Evolutionary conservation across 2,888 invertebrate species (phyloP), one percentile per base, ranked within the genome.

Genomic region (Deilephila elpenor): DNA sequence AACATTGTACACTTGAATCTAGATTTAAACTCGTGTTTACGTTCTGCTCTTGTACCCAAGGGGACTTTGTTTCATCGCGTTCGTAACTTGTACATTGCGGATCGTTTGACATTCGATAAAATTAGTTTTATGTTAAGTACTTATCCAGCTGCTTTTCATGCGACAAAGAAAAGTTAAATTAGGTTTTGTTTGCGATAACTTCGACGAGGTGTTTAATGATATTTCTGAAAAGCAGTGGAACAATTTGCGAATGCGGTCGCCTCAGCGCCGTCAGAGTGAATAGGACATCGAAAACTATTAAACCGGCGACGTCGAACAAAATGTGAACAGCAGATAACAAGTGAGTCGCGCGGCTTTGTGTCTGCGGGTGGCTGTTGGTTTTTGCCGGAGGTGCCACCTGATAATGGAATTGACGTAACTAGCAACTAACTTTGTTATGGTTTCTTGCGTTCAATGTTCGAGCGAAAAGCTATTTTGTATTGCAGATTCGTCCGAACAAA

Each of bases 231-330:
- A 79, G 78, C 75, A 75, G 37, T 70, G 64, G 29, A 67, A 74
- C 76, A 56, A 79, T 79, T 77, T 75, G 59, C 64, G 32, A 44
- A 53, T 74, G 64, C 17, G n/a, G 53, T 20, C 53, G 44, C 67
- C 73, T 62, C 70, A 37, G 62, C 67, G 72, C 64, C 71, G 62
- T 67, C 59, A 70, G 72, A 72, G 71, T 77, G 73, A 85, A 82
- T 76, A 77, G 78, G 73, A 79, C 78, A 79, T 83, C 80, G 78
- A 81, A 83, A 83, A 81, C 81, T 82, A 82, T 86, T 83, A 67
- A 67, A 67, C 37, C 20, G 44, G 77, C 70, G 76, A 77, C 70
- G 76, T 75, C 73, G 70, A 73, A 73, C 74, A 72, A 75, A 80
- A 79, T 77, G 75, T 78, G 75, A 77, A 74, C 73, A 76, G 25